Base-by-base conservation (phyloP, 2,888 invertebrate species). In the Mythimna albipuncta region DNA sequence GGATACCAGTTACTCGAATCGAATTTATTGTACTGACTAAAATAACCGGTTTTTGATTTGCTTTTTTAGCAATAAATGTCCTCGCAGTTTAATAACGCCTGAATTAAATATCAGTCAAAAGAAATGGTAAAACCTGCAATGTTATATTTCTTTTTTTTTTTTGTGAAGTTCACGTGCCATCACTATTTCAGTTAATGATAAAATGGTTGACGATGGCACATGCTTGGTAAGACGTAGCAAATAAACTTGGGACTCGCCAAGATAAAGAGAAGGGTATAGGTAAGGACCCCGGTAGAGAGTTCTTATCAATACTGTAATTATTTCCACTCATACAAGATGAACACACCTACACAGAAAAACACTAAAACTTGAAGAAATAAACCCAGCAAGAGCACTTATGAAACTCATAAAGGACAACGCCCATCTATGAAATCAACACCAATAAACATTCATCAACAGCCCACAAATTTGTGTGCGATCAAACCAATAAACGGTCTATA, bases 391-490 rank as follows among this genome's bases (percentile, higher is more conserved):
- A 58, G 35, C 41, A 63, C 61, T 72, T 73, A 82, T 50, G 10
- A 63, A 66, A 75, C 65, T 50, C 63, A 76, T 72, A 74, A 79
- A 71, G n/a, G 75, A 54, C 62, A 69, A 78, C 61, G 52, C 59
- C 64, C 74, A 77, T 69, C 67, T 59, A 69, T 75, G 69, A 81
- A 77, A 78, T 76, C 72, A 75, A 74, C 72, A 77, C 66, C 85
- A 78, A 82, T 77, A 78, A 73, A 66, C 63, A 82, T 70, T 74
- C 69, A 85, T 83, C 80, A 86, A 80, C 72, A 84, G 47, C 52
- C 83, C 77, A 70, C 85, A 86, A 87, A 90, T 89, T 88, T 86
- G 83, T 82, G 79, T 79, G 86, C 77, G 77, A 87, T 85, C 84
- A 87, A 77, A 80, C 85, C 86, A 82, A 84, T 86, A 89, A 87